A percentile compares a stretch with the other conserved stretches of the same genome.
phyloP scores from a whole-genome alignment of 2,113 vertebrate genomes.

The Pyxicephalus adspersus region DNA sequence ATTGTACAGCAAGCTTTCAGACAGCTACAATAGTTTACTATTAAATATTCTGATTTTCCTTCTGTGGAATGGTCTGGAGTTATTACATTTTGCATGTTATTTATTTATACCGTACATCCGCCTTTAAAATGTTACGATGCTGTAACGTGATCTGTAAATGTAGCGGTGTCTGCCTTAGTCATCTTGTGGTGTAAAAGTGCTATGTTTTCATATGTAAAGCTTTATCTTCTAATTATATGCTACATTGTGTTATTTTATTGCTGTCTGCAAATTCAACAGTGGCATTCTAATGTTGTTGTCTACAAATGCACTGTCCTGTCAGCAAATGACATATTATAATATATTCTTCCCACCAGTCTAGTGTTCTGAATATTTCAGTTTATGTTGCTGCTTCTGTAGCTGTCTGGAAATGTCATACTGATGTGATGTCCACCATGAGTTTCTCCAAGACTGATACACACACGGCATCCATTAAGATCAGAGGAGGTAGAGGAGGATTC shows the following conservation, averaged over 20 bases:
- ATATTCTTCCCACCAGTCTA: slow-evolving; percentile 1
- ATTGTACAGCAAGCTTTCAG: neutral
- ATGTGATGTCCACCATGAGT: no score
- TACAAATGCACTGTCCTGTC: slow-evolving; percentile 30
- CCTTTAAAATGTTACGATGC: neutral
- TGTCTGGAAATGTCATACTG: slow-evolving; percentile 19
- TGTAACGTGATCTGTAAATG: slow-evolving; percentile 11
- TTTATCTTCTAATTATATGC: slow-evolving; percentile 34
- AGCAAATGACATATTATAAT: slow-evolving; percentile 40
- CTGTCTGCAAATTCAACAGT: slow-evolving; percentile 28
- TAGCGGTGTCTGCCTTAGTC: neutral
- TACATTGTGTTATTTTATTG: slow-evolving; percentile 31
- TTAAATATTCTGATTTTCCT: neutral
- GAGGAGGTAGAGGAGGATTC: no score
- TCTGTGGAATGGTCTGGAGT: neutral
- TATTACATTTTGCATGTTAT: neutral
- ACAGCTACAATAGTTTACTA: neutral
- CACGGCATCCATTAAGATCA: neutral
- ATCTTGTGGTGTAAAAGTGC: slow-evolving; percentile 1
- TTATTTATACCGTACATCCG: slow-evolving; percentile 16
- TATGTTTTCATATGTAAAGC: slow-evolving; percentile 38
- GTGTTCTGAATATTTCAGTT: slow-evolving; percentile 5
- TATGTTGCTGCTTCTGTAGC: slow-evolving; percentile 15
- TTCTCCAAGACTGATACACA: no score
- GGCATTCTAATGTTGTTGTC: slow-evolving; percentile 15